Percentiles rank a stretch among this genome's conserved stretches.
Conservation (phyloP, 92 coral and sea anemone species). For the Desmophyllum pertusum region DNA sequence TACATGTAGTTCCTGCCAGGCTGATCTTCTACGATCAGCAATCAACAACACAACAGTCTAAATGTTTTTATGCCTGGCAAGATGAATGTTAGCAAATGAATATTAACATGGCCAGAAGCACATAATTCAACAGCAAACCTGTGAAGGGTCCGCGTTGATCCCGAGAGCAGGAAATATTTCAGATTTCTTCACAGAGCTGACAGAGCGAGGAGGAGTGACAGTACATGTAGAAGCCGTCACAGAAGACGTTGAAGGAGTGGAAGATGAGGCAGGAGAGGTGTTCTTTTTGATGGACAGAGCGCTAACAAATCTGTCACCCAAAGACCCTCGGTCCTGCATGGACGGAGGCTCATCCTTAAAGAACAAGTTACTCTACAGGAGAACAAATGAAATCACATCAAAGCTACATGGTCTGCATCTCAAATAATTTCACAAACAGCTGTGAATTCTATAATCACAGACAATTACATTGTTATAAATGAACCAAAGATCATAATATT, state of each 20-base stretch:
- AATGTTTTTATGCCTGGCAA: neutral
- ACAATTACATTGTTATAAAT: neutral
- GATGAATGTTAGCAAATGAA: neutral
- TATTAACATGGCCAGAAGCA: neutral
- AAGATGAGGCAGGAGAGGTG: constrained; percentile 31
- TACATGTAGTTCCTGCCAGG: neutral
- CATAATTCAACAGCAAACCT: constrained; percentile 28
- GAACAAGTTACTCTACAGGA: constrained; percentile 81
- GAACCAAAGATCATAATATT: neutral
- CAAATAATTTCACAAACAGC: neutral
- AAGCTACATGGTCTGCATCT: neutral
- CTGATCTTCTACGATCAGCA: neutral
- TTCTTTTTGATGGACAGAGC: constrained; percentile 61
- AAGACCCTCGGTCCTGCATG: constrained; percentile 50
- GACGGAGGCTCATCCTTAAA: constrained; percentile 85
- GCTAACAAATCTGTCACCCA: constrained; percentile 79
- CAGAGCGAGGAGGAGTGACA: constrained; percentile 32
- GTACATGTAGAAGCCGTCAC: constrained; percentile 51
- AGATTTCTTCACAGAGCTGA: constrained; percentile 39
- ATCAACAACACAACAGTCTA: neutral
- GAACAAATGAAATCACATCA: constrained; percentile 4
- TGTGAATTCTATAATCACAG: neutral
- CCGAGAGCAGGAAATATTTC: constrained; percentile 12
- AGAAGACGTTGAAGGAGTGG: constrained; percentile 41
- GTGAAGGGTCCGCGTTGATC: constrained; percentile 11